Evolutionary conservation across 2,797 vertebrate species (phyloP).

Genomic region (Clarias laeviceps): DNA sequence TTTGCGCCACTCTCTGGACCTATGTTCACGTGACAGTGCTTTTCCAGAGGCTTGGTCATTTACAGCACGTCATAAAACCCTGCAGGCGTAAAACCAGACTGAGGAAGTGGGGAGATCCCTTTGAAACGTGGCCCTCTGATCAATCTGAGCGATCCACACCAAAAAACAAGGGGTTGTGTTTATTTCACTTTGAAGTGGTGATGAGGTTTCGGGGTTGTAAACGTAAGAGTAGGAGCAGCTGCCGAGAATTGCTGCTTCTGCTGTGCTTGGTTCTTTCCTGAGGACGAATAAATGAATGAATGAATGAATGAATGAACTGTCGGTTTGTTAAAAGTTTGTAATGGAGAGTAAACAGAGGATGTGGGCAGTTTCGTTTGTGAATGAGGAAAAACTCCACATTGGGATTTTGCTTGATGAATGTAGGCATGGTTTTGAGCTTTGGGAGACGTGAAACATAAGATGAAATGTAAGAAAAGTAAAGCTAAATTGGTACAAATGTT

Average conservation of each 20-base stretch:
- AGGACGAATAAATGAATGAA: conserved; percentile 55
- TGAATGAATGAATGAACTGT: conserved; percentile 37
- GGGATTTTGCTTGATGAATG: background rate
- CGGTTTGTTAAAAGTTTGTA: background rate
- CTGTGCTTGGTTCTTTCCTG: conserved; percentile 34
- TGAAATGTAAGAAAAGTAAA: background rate
- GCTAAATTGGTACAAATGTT: background rate
- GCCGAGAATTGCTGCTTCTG: conserved; percentile 25
- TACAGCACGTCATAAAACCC: conserved; percentile 68
- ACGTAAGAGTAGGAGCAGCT: conserved; percentile 37
- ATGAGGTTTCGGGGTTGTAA: conserved; percentile 58
- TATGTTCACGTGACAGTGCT: background rate
- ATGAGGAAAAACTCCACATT: background rate
- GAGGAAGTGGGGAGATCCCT: conserved; percentile 62
- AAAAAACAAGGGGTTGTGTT: conserved; percentile 59
- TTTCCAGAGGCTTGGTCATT: conserved; percentile 47
- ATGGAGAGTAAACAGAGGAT: background rate
- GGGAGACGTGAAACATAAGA: background rate
- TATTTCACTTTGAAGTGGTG: conserved; percentile 63
- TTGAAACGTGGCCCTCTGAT: conserved; percentile 70
- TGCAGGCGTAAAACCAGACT: conserved; percentile 56
- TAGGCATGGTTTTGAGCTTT: too few species aligned
- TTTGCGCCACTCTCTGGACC: background rate
- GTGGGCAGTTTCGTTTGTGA: background rate
- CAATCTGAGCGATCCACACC: conserved; percentile 62